Conservation (phyloP, 2,113 vertebrate genomes). For the Mungos mungo region DNA sequence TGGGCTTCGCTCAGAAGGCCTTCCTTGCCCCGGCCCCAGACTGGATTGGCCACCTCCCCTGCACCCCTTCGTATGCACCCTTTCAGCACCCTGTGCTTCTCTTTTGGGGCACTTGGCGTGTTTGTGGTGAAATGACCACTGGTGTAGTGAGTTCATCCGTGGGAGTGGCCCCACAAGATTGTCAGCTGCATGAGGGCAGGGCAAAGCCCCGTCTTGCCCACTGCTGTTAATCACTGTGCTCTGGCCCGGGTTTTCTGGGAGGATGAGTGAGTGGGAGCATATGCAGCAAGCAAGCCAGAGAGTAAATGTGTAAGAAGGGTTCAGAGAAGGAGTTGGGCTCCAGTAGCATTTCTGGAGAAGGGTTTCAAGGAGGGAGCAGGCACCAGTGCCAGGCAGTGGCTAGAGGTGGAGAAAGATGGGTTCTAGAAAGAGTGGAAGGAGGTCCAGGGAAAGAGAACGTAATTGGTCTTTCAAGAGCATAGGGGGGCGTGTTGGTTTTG, state of each 20-base stretch:
- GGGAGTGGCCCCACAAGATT: neutral
- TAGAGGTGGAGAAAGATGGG: neutral
- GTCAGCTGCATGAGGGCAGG: neutral
- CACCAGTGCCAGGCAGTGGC: too few relatives aligned
- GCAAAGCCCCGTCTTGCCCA: neutral
- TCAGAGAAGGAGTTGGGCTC: neutral
- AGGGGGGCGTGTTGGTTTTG: neutral
- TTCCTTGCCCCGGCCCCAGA: neutral
- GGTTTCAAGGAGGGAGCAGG: neutral
- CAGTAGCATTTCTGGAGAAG: neutral
- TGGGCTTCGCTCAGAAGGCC: neutral
- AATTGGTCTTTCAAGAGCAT: neutral
- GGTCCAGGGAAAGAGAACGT: neutral
- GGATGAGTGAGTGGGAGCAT: neutral
- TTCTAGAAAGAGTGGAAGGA: neutral
- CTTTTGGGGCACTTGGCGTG: neutral
- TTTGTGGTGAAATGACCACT: neutral
- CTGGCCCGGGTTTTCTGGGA: neutral
- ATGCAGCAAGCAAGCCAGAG: neutral
- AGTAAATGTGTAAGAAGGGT: neutral
- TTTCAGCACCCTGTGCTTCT: neutral
- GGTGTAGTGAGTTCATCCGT: neutral
- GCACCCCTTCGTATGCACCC: rapidly evolving
- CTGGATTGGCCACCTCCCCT: neutral
- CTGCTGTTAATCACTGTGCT: neutral